Base-by-base conservation (phyloP, 2,113 vertebrate genomes). In the Abramis brama region DNA sequence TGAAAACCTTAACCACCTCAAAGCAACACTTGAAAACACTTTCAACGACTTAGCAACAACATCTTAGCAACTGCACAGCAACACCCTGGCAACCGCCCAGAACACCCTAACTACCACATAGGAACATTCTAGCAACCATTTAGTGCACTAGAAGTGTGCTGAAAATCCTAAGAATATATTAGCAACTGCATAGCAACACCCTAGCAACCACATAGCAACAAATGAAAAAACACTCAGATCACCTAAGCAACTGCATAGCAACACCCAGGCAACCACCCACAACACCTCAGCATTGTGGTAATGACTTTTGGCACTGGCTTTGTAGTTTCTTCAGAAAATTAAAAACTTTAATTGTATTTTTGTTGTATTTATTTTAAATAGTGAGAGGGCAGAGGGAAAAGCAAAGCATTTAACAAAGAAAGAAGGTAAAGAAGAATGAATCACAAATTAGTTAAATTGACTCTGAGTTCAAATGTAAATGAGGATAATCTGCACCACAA, bases 381-480 rank as follows among this genome's bases (percentile, higher is more conserved):
- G 82, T 8, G 12, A 68, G 17, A 39, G 13, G 10, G 70, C 36
- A 43, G 39, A 43, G 68, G 23, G 39, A 71, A 71, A 36, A 70
- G 66, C 17, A 21, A 70, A 70, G 17, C 30, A 36, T 21, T n/a
- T n/a, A 71, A 71, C 68, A 73, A 73, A 73, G 70, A 21, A 74
- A 27, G 66, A 60, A 74, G 66, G 47, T 60, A 15, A 8, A 62
- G 77, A n/a, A 27, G 52, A 60, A 80, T 80, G 15, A 39, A 47
- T 71, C 30, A 4, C 27, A 79, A 55, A 52, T 23, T 25, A 82
- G 79, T 82, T 52, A 30, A 73, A 86, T 70, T 73, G 68, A 64
- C 36, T 86, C 33, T 17, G 33, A 59, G 33, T 86, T 33, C 39
- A 60, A 30, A 86, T 82, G 85, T 64, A 81, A 81, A 74, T 86